Base-by-base conservation (phyloP, 2,113 vertebrate genomes). In the Dipodomys spectabilis region DNA sequence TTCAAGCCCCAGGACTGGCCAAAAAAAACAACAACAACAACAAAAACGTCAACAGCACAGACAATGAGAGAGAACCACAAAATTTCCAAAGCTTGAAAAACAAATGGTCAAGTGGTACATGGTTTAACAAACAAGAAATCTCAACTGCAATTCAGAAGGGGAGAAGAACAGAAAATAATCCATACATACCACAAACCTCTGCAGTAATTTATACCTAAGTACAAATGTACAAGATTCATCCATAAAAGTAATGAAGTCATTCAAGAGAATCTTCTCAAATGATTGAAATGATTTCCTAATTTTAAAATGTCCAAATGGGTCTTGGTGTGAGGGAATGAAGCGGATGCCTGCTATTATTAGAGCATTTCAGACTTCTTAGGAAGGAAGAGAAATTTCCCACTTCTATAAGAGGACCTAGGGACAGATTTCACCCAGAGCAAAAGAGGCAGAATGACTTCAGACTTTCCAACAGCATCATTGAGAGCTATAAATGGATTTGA, bases 291-390 rank as follows among this genome's bases (percentile, higher is more conserved):
- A 39, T 8, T 64, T 74, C 15, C 44, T 88, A 79, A 65, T 82
- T 88, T 88, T 88, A 73, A 88, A 92, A 95, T 18, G 8, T 10
- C 45, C 60, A 53, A 28, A 67, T 57, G 65, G 20, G 83, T 62
- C 18, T 11, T 4, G 73, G 7, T 23, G 60, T 32, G 62, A 12
- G 18, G 2, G 12, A 87, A 9, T 67, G 75, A 80, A 87, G 68
- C 11, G 68, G 11, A 57, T 68, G 6, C 13, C 22, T 30, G 81
- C 30, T 27, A 44, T 75, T 49, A 23, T 78, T 69, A 25, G 65
- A 90, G 35, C 18, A 68, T 91, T 88, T 85, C 45, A 90, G 62
- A 82, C 82, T 73, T n/a, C 39, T 88, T 28, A 62, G 19, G 23
- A 68, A 64, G 27, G 78, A 79, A 82, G 23, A 23, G 85, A 80